Evolutionary conservation across 2,888 invertebrate genomes (phyloP), one percentile per base, ranked within the genome.

Genomic region (Polymixis flavicincta): DNA sequence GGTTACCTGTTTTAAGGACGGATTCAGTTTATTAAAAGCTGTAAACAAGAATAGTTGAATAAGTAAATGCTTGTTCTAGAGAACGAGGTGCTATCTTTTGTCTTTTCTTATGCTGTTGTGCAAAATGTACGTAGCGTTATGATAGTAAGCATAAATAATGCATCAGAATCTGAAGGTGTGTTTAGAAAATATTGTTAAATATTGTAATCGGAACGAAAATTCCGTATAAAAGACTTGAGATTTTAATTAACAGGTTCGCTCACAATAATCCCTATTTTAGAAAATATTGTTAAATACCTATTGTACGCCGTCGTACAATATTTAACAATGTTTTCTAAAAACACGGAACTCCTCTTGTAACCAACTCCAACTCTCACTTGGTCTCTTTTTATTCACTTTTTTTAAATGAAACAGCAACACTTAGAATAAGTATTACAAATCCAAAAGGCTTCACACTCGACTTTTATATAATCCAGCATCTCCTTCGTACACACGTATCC

Each of bases 221-320:
- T 48, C 45, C 52, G 6, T 32, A 17, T 59, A 55, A 42, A n/a
- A 52, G 3, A 48, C 42, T 66, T 78, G 42, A 57, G 52, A 77
- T 81, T 82, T 78, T 74, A 82, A 78, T 82, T 74, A 78, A 64
- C 68, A 74, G 19, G 22, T 71, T 55, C 50, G 9, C 67, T 70
- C 59, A 71, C 61, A 70, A 55, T 74, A 66, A 63, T 66, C 42
- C 13, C 0, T n/a, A n/a, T n/a, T n/a, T n/a, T n/a, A n/a, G n/a
- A n/a, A n/a, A n/a, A n/a, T n/a, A n/a, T n/a, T n/a, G n/a, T n/a
- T n/a, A n/a, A n/a, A n/a, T n/a, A n/a, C n/a, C n/a, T n/a, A n/a
- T n/a, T n/a, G n/a, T n/a, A n/a, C n/a, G n/a, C n/a, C n/a, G n/a
- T n/a, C n/a, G n/a, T n/a, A n/a, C n/a, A n/a, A n/a, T n/a, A n/a